phyloP scores from a whole-genome alignment of 1,140 invertebrate genomes.

The Carposina sasakii region DNA sequence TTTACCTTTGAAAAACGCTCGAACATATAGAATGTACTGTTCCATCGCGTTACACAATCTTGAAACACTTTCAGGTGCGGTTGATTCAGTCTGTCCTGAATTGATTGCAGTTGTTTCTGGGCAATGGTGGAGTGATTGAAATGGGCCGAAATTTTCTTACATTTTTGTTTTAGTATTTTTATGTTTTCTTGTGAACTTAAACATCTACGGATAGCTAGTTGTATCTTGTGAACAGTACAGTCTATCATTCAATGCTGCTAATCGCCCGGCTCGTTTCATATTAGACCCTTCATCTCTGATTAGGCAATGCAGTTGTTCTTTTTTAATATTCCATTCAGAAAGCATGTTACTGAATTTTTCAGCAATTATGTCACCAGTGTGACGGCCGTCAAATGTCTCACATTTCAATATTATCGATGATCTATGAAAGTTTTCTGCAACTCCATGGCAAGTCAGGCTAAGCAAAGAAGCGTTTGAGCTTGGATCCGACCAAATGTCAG shows the following conservation, averaged over 20 bases:
- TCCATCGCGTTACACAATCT: slow-evolving; percentile 48
- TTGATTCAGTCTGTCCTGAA: slow-evolving; percentile 36
- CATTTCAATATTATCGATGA: slow-evolving; percentile 18
- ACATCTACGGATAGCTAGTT: slow-evolving; percentile 11
- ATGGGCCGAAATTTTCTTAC: slow-evolving; percentile 28
- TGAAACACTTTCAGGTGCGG: slow-evolving; percentile 28
- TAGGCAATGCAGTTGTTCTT: slow-evolving; percentile 17
- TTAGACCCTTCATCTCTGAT: slow-evolving; percentile 15
- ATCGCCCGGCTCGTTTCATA: slow-evolving; percentile 5
- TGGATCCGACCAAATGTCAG: slow-evolving; percentile 17
- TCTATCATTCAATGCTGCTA: slow-evolving; percentile 9
- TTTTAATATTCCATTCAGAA: slow-evolving; percentile 11
- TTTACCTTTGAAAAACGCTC: slow-evolving; percentile 34
- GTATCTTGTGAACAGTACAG: slow-evolving; percentile 21
- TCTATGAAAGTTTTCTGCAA: slow-evolving; percentile 12
- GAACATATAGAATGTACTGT: slow-evolving; percentile 39
- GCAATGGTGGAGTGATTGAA: slow-evolving; percentile 31
- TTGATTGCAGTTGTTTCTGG: slow-evolving; percentile 30
- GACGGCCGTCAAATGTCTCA: slow-evolving; percentile 7
- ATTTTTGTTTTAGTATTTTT: slow-evolving; percentile 14
- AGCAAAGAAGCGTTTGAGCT: slow-evolving; percentile 11
- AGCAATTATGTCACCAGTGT: slow-evolving; percentile 11
- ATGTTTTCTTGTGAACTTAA: slow-evolving; percentile 11
- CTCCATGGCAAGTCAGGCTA: slow-evolving; percentile 12
- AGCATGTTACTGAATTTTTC: slow-evolving; percentile 12